Percentiles rank a stretch among this genome's conserved stretches.
Conservation (phyloP, 2,888 invertebrate genomes). For the Megalurothrips usitatus region DNA sequence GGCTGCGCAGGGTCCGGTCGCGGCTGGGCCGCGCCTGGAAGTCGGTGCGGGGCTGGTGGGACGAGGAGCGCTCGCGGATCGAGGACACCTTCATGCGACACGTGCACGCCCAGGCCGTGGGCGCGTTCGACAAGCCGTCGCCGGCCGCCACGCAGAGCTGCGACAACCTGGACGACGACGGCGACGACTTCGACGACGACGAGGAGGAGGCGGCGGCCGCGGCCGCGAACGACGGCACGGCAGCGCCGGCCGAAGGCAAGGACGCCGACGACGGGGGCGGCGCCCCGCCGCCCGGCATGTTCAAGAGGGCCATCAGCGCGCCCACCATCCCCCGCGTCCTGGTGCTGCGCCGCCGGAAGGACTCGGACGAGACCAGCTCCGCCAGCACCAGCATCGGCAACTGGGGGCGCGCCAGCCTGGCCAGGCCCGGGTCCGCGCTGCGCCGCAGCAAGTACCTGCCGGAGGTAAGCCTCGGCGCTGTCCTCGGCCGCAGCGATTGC, state of each 20-base stretch:
- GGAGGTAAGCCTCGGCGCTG: slow-evolving; percentile 8
- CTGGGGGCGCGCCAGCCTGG: slow-evolving; percentile 8
- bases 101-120: slow-evolving; percentile 36
- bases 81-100: slow-evolving; percentile 37
- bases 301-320: slow-evolving; percentile 21
- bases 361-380: slow-evolving; percentile 2
- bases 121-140: slow-evolving; percentile 25
- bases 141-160: not conserved
- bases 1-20: slow-evolving; percentile 31
- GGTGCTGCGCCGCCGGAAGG: slow-evolving; percentile 6
- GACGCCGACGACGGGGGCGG: not conserved
- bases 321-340: not conserved
- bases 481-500: too few species aligned
- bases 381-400: slow-evolving; percentile 1
- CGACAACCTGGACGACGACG: not conserved
- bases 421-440: not conserved
- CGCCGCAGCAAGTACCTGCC: slow-evolving; percentile 20
- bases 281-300: not conserved
- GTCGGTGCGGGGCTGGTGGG: slow-evolving; percentile 39
- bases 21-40: slow-evolving; percentile 38
- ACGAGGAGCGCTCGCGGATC: slow-evolving; percentile 37
- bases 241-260: not conserved
- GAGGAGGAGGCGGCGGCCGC: not conserved
- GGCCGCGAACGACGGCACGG: not conserved
- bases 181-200: slow-evolving; percentile 2